These are phyloP conservation scores for Columba livia DNA, from an alignment of 2,113 vertebrate genomes.

Conservation along the genomic window DNA sequence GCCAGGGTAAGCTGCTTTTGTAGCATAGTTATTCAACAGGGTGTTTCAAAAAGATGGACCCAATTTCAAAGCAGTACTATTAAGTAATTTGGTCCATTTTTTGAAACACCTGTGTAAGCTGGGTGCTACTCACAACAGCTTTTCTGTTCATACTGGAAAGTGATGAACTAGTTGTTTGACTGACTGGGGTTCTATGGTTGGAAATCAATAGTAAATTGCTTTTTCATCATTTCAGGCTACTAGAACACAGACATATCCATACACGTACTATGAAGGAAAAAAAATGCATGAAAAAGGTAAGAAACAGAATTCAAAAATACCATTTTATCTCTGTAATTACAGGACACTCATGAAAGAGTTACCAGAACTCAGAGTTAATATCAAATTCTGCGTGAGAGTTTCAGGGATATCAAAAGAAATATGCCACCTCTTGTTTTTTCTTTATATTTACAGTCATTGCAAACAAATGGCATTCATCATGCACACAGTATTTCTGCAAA, in stretches of 20 bases:
- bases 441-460: background rate
- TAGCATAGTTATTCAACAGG: background rate
- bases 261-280: background rate
- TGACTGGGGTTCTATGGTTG: background rate
- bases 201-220: background rate
- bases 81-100: too few relatives aligned
- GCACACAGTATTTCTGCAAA: background rate
- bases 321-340: background rate
- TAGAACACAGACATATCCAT: background rate
- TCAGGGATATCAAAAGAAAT: background rate
- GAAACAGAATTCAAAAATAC: background rate
- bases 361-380: background rate
- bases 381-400: background rate
- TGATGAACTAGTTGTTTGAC: background rate
- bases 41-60: too few relatives aligned
- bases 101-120: background rate
- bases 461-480: background rate
- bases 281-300: background rate
- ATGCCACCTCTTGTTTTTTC: rapidly evolving
- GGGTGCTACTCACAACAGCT: background rate
- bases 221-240: background rate
- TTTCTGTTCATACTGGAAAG: background rate
- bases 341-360: background rate
- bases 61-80: too few relatives aligned
- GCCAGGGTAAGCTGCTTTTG: background rate